Percentiles rank a stretch among this genome's conserved stretches.
These are phyloP conservation scores for Microchrysa polita DNA, from an alignment of 2,888 invertebrate genomes.

Conservation along the genomic window DNA sequence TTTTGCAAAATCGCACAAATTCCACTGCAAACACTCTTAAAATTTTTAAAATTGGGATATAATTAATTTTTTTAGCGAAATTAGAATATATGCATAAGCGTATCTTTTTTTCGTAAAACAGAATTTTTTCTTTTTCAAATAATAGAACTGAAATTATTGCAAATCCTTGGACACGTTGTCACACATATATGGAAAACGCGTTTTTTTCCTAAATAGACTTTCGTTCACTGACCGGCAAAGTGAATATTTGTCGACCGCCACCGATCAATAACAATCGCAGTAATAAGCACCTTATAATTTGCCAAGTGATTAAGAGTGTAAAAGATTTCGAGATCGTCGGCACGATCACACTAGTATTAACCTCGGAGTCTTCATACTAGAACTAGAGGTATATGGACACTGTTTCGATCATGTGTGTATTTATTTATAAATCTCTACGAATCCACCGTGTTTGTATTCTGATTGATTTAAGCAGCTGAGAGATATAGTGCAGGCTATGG, in stretches of 20 bases:
- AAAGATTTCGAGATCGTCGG: constrained; percentile 8
- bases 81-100: background rate
- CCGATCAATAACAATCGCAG: constrained; percentile 27
- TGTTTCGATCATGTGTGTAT: constrained; percentile 4
- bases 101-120: constrained; percentile 1
- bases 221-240: constrained; percentile 10
- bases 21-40: background rate
- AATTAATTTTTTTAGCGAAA: background rate
- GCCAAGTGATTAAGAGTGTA: constrained; percentile 11
- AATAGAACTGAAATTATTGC: background rate
- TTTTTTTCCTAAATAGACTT: constrained; percentile 11
- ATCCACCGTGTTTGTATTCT: constrained; percentile 13
- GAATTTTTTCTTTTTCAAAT: background rate
- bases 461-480: constrained; percentile 33
- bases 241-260: constrained; percentile 20
- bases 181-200: constrained; percentile 1
- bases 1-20: background rate
- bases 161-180: background rate
- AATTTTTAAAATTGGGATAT: too few relatives aligned
- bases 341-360: constrained; percentile 9
- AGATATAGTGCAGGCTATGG: too few relatives aligned
- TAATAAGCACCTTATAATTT: constrained; percentile 34
- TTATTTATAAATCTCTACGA: constrained; percentile 38
- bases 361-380: background rate
- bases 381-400: background rate